Conservation (phyloP, 2,888 invertebrate species). For the Ametastegia equiseti region DNA sequence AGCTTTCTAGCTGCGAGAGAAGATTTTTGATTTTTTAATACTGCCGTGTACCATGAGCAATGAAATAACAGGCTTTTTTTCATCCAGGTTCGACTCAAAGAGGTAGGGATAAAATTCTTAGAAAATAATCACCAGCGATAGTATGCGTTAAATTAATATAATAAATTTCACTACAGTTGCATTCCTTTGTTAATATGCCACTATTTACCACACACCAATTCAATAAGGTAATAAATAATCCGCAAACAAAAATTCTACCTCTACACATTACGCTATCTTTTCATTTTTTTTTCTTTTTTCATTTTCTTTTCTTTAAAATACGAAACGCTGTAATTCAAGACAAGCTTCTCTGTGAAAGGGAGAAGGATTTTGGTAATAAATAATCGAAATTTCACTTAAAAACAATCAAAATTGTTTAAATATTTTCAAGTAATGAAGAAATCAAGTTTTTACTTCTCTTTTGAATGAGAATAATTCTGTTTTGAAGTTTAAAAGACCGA, state of each 20-base stretch:
- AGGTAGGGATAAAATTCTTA: not conserved
- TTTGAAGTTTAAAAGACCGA: not conserved
- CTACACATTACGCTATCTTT: too few relatives aligned
- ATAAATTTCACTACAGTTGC: not conserved
- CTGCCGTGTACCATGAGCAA: too few relatives aligned
- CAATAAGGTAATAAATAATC: not conserved
- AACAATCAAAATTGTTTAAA: not conserved
- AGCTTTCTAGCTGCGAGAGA: not conserved
- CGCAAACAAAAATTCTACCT: conserved; percentile 33
- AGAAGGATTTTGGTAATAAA: too few relatives aligned
- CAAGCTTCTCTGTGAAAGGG: conserved; percentile 1
- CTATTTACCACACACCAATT: conserved; percentile 40
- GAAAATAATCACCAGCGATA: not conserved
- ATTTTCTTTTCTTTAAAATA: conserved; percentile 13
- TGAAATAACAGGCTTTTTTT: not conserved
- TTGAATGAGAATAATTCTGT: not conserved
- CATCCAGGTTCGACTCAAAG: not conserved
- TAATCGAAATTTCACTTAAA: not conserved
- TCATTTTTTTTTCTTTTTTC: too few relatives aligned
- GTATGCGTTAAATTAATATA: not conserved
- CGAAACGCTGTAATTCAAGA: conserved; percentile 2
- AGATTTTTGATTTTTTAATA: not conserved
- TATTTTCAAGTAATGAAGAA: not conserved
- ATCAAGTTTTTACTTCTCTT: not conserved
- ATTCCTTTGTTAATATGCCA: conserved; percentile 6